These are phyloP conservation scores for Chondrilla cf. caribensis DNA, from an alignment of 37 sponge, comb jelly and placozoan genomes.

Conservation along the genomic window DNA sequence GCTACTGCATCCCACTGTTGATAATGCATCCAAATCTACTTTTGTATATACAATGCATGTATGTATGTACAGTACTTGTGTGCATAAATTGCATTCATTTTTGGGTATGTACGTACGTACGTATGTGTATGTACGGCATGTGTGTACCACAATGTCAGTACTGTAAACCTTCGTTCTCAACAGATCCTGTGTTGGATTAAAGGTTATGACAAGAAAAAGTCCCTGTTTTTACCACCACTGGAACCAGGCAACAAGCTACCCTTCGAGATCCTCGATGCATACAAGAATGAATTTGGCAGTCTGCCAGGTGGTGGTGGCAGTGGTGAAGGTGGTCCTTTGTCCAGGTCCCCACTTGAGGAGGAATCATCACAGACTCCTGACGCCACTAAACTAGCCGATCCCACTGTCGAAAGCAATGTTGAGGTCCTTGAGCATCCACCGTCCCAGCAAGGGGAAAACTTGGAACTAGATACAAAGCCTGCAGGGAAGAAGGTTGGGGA, in stretches of 20 bases:
- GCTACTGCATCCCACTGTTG: no score
- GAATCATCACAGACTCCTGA: conserved; percentile 12
- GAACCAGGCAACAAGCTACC: conserved; percentile 72
- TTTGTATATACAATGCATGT: no score
- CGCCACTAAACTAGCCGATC: conserved; percentile 16
- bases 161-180: not conserved
- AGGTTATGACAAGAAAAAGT: conserved; percentile 65
- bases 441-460: not conserved
- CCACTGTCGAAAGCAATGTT: conserved; percentile 21
- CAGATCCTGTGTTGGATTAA: conserved; percentile 75
- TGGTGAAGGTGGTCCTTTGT: not conserved
- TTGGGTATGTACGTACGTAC: no score
- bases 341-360: not conserved
- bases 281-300: conserved; percentile 13
- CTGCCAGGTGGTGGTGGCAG: not conserved
- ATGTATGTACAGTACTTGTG: not conserved
- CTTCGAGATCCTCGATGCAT: conserved; percentile 70
- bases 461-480: not conserved
- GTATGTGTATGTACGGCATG: not conserved
- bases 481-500: conserved; percentile 41
- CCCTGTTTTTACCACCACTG: conserved; percentile 82
- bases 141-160: not conserved
- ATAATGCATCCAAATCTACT: no score
- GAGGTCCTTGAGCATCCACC: conserved; percentile 17
- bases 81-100: no score